phyloP scores from a whole-genome alignment of 2,113 vertebrate species.

The Hystrix brachyura region DNA sequence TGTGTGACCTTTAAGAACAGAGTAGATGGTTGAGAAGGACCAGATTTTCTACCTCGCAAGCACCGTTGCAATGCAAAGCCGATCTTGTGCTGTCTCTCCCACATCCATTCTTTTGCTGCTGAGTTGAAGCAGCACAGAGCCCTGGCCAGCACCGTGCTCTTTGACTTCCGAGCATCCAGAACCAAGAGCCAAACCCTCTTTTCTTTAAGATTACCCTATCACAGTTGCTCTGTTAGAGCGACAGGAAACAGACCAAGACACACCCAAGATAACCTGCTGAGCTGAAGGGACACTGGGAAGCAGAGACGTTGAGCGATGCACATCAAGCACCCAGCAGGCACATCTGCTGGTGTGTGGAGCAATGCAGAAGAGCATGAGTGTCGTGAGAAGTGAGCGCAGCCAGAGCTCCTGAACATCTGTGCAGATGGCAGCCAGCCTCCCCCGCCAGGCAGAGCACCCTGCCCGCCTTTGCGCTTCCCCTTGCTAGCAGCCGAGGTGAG shows the following conservation, averaged over 20 bases:
- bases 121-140: neutral
- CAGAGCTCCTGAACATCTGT: neutral
- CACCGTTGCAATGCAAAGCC: neutral
- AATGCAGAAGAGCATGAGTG: rapidly evolving
- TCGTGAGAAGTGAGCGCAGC: too few species aligned
- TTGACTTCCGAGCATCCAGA: neutral
- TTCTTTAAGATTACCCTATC: neutral
- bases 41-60: rapidly evolving
- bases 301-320: neutral
- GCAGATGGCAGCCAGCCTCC: neutral
- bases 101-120: neutral
- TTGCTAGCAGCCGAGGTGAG: neutral
- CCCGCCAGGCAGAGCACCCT: neutral
- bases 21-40: neutral
- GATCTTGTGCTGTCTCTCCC: too few species aligned
- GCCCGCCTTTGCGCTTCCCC: neutral
- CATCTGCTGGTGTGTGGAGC: neutral
- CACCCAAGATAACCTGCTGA: neutral
- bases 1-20: neutral
- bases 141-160: too few species aligned
- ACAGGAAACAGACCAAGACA: neutral
- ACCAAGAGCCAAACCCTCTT: neutral
- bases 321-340: too few species aligned
- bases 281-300: neutral
- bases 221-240: neutral